phyloP scores from a whole-genome alignment of 2,888 invertebrate species.

The Lagria hirta region DNA sequence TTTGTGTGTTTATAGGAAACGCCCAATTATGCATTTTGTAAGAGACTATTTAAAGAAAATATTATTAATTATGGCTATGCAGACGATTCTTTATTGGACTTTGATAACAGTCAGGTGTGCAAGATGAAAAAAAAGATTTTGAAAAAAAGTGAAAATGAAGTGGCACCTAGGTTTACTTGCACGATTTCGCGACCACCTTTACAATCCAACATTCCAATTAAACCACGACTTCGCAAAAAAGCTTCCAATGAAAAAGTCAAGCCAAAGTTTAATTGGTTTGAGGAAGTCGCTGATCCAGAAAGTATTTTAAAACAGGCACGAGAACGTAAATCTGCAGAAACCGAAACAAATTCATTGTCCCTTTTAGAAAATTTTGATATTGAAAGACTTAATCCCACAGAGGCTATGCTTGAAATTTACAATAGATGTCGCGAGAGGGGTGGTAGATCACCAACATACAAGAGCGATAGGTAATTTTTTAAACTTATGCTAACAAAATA shows the following conservation, averaged over 20 bases:
- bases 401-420: slow-evolving; percentile 70
- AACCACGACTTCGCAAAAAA: slow-evolving; percentile 55
- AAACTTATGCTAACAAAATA: slow-evolving; percentile 8
- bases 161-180: slow-evolving; percentile 2
- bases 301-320: slow-evolving; percentile 59
- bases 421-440: slow-evolving; percentile 62
- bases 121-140: slow-evolving; percentile 34
- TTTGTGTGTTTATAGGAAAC: slow-evolving; percentile 61
- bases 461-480: slow-evolving; percentile 42
- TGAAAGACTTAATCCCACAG: slow-evolving; percentile 63
- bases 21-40: slow-evolving; percentile 75
- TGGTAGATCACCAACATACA: slow-evolving; percentile 46
- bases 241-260: slow-evolving; percentile 53
- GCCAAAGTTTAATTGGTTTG: slow-evolving; percentile 67
- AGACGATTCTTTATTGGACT: slow-evolving; percentile 51
- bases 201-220: slow-evolving; percentile 61
- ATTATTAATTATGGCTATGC: slow-evolving; percentile 60
- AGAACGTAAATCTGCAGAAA: slow-evolving; percentile 53
- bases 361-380: no score
- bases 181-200: slow-evolving; percentile 50
- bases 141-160: slow-evolving; percentile 37
- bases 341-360: slow-evolving; percentile 47
- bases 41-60: slow-evolving; percentile 67
- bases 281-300: slow-evolving; percentile 67
- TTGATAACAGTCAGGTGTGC: slow-evolving; percentile 53